Base-by-base conservation (phyloP, 1,140 invertebrate genomes). In the Cyclargus thomasi region DNA sequence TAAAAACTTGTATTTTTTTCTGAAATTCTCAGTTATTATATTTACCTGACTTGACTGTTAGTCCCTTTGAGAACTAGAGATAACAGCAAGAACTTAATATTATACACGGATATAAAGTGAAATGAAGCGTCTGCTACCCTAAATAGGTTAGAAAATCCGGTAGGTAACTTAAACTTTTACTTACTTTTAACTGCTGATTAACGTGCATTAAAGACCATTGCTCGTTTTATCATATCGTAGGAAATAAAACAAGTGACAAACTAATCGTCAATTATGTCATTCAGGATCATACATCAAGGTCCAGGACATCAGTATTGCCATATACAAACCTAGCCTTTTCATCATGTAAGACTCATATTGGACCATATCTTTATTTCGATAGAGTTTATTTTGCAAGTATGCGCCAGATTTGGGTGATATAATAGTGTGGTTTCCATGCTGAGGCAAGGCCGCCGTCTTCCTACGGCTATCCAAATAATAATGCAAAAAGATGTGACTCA, bases 391-490 rank as follows among this genome's bases (percentile, higher is more conserved):
- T 59, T 21, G 55, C 7, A 47, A 6, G 2, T 7, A 21, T 22
- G 16, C n/a, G 22, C 23, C 35, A 57, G 65, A 11, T 29, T 23
- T 36, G 55, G 65, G 57, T 29, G 21, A 36, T 59, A 35, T 36
- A 29, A 59, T 59, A 39, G 17, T n/a, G n/a, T 66, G 55, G 29
- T 59, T 57, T 55, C 23, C 29, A 59, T 36, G 53, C 23, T 11
- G n/a, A 20, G 39, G 68, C 83, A 86, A 86, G 82, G 83, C 70
- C 75, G 67, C 66, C 82, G 36, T 65, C 83, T 78, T 79, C 82
- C 82, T 93, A 92, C 83, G 73, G 74, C 64, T 62, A 68, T 67
- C 83, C 79, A 82, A 79, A 82, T 74, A 72, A 76, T 71, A 77
- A 82, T 82, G 81, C 71, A 70, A 78, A 78, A 75, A 64, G 23